Percentiles rank a stretch among this genome's conserved stretches.
These are phyloP conservation scores for Channa argus DNA, from an alignment of 2,113 vertebrate genomes.

Conservation along the genomic window DNA sequence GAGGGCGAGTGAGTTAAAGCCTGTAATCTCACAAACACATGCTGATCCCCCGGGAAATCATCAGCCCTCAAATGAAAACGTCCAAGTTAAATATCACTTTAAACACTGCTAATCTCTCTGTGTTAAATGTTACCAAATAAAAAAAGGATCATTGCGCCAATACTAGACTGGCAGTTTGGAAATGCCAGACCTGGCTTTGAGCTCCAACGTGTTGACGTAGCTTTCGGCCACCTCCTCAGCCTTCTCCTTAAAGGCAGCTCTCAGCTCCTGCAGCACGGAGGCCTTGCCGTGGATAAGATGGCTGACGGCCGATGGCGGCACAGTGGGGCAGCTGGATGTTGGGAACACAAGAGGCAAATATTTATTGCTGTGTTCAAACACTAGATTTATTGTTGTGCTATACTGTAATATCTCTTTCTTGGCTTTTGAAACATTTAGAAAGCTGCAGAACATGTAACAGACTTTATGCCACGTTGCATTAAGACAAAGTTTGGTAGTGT, in stretches of 20 bases:
- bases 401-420: not conserved
- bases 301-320: constrained; percentile 7
- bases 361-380: not conserved
- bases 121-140: too few species aligned
- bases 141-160: too few species aligned
- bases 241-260: constrained; percentile 73
- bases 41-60: too few species aligned
- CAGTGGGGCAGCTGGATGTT: constrained; percentile 9
- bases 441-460: not conserved
- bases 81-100: too few species aligned
- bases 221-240: constrained; percentile 34
- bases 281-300: constrained; percentile 69
- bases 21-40: too few species aligned
- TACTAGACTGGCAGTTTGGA: too few species aligned
- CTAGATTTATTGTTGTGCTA: not conserved
- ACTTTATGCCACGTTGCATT: not conserved
- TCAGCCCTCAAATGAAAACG: too few species aligned
- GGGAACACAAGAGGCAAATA: not conserved
- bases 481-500: not conserved
- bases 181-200: not conserved
- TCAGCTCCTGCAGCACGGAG: constrained; percentile 52
- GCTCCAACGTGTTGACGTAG: not conserved
- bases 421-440: not conserved
- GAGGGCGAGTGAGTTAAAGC: not conserved
- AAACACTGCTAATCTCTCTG: too few species aligned